Conservation (phyloP, 92 coral and sea anemone species). For the Metridium senile region DNA sequence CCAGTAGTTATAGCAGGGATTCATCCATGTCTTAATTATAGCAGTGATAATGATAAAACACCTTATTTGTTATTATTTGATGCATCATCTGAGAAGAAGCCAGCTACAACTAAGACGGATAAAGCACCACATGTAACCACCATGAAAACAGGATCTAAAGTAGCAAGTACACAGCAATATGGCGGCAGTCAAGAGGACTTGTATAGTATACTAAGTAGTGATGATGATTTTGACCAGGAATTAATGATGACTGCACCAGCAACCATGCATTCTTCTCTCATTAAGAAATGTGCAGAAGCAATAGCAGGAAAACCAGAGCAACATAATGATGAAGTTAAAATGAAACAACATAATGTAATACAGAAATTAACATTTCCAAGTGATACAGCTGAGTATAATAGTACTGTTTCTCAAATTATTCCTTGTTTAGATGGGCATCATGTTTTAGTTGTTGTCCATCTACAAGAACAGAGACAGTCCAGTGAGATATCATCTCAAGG, state of each 20-base stretch:
- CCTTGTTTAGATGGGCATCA: slow-evolving; percentile 85
- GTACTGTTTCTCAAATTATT: slow-evolving; percentile 70
- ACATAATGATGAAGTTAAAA: slow-evolving; percentile 45
- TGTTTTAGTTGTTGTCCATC: slow-evolving; percentile 62
- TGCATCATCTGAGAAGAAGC: slow-evolving; percentile 55
- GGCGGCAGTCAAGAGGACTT: slow-evolving; percentile 49
- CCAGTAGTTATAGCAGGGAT: slow-evolving; percentile 73
- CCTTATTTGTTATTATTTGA: slow-evolving; percentile 64
- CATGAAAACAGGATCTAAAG: slow-evolving; percentile 37
- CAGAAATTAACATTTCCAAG: slow-evolving; percentile 71
- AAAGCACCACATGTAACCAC: slow-evolving; percentile 9
- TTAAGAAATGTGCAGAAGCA: slow-evolving; percentile 81
- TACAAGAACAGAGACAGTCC: slow-evolving; percentile 13
- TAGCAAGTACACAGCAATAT: slow-evolving; percentile 20
- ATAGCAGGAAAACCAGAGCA: slow-evolving; percentile 52
- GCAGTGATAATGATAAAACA: not conserved
- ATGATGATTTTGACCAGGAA: slow-evolving; percentile 55
- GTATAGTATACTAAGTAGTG: slow-evolving; percentile 43
- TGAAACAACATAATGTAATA: slow-evolving; percentile 57
- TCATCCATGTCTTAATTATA: slow-evolving; percentile 2
- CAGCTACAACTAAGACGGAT: not conserved
- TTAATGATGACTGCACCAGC: slow-evolving; percentile 39
- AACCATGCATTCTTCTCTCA: slow-evolving; percentile 72
- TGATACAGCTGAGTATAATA: slow-evolving; percentile 14
- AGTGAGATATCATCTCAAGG: slow-evolving; percentile 32